These are phyloP conservation scores for Colinus virginianus DNA, from an alignment of 2,113 vertebrate genomes.

Conservation along the genomic window DNA sequence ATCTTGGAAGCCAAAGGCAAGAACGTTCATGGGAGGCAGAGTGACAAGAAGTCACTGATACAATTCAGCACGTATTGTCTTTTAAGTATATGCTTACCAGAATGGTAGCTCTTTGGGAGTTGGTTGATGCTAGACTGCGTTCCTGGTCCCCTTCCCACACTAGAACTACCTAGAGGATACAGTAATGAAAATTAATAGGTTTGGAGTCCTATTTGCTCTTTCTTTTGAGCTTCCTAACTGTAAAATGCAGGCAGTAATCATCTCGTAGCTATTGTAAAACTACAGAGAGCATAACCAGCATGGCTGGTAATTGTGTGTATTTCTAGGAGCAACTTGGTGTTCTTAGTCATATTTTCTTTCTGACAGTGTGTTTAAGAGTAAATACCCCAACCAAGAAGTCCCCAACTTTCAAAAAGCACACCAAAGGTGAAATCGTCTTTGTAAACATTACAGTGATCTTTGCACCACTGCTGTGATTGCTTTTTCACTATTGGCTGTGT, in stretches of 20 bases:
- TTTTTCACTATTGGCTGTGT: background rate
- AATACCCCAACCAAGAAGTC: background rate
- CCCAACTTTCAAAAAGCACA: background rate
- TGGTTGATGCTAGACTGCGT: background rate
- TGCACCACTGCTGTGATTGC: background rate
- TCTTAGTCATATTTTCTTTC: background rate
- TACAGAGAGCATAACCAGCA: background rate
- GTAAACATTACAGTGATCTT: background rate
- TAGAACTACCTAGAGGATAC: background rate
- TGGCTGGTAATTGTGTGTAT: fast-evolving
- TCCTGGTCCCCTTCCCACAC: background rate
- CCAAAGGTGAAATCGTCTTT: background rate
- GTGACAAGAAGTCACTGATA: background rate
- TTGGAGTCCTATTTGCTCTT: background rate
- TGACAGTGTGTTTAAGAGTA: background rate
- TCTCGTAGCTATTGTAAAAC: background rate
- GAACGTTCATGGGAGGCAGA: background rate
- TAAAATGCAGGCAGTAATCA: background rate
- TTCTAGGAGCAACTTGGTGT: background rate
- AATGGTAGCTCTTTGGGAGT: background rate
- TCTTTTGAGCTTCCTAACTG: background rate
- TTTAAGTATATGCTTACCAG: background rate
- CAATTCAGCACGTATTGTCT: background rate
- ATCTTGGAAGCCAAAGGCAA: background rate
- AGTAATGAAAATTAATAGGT: background rate